Evolutionary conservation across 2,888 invertebrate species (phyloP).

Genomic region (Metellina segmentata): DNA sequence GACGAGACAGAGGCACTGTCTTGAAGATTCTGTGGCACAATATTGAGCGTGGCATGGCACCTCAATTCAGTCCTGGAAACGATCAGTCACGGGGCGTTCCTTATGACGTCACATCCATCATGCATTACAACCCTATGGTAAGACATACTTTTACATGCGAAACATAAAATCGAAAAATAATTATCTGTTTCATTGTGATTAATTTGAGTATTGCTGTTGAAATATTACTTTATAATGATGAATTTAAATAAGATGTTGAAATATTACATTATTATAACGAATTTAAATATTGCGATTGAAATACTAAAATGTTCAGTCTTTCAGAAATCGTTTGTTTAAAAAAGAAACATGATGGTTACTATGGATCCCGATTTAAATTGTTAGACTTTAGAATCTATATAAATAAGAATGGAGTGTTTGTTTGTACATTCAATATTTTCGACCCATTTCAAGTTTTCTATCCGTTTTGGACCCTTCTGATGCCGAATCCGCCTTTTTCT

Average conservation of each 20-base stretch:
- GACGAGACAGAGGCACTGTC: constrained; percentile 49
- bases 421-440: too few relatives aligned
- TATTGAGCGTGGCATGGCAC: constrained; percentile 56
- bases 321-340: not conserved
- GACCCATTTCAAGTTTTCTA: too few relatives aligned
- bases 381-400: too few relatives aligned
- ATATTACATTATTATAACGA: not conserved
- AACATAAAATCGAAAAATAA: too few relatives aligned
- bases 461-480: too few relatives aligned
- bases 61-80: constrained; percentile 65
- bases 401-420: too few relatives aligned
- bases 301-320: not conserved
- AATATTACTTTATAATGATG: not conserved
- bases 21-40: constrained; percentile 75
- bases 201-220: not conserved
- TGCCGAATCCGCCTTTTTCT: too few relatives aligned
- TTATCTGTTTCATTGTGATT: not conserved
- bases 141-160: not conserved
- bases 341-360: constrained; percentile 29
- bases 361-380: constrained; percentile 78
- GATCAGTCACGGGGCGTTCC: constrained; percentile 59
- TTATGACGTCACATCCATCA: constrained; percentile 77
- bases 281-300: not conserved
- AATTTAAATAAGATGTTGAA: not conserved
- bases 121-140: constrained; percentile 78